Base-by-base conservation (phyloP, 2,888 invertebrate species). In the Harpalus rufipes region DNA sequence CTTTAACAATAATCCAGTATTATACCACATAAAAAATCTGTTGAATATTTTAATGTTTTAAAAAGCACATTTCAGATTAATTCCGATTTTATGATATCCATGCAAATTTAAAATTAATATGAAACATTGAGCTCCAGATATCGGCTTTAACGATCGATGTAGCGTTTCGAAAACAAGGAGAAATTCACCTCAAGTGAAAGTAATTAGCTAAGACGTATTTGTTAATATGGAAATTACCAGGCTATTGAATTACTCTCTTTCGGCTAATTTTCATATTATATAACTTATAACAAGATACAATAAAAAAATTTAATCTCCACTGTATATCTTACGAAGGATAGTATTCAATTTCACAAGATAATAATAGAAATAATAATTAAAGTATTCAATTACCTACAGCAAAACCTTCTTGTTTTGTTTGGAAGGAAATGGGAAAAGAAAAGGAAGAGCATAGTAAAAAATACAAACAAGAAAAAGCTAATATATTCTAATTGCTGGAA, bases 141-240 rank as follows among this genome's bases (percentile, higher is more conserved):
- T 63, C 63, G 8, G 21, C 63, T 25, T 63, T 63, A 63, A 63
- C 63, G 63, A 63, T 63, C 63, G 25, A 63, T 63, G 21, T 63
- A 25, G 25, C 63, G 7, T 63, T 63, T 63, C 63, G 12, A 25
- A 63, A 63, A 63, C 25, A 63, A 63, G 63, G 25, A 25, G 63
- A 63, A 63, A 63, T 63, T 63, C 25, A 63, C 63, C 25, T 63
- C 18, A 63, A 63, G 63, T 63, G 63, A 63, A 63, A 63, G 63
- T 63, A 63, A 63, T 63, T 63, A 63, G 21, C 63, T 25, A 18
- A 63, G 63, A 63, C 63, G 25, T 63, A 63, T 63, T 63, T 63
- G 63, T 63, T 63, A 63, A 63, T 63, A 63, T 63, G 63, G 63
- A 63, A 63, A 63, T 63, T 63, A 25, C 63, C 25, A 18, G 7